Percentiles rank a stretch among this genome's conserved stretches.
Evolutionary conservation across 2,888 invertebrate genomes (phyloP).

Genomic region (Caenorhabditis doughertyi): DNA sequence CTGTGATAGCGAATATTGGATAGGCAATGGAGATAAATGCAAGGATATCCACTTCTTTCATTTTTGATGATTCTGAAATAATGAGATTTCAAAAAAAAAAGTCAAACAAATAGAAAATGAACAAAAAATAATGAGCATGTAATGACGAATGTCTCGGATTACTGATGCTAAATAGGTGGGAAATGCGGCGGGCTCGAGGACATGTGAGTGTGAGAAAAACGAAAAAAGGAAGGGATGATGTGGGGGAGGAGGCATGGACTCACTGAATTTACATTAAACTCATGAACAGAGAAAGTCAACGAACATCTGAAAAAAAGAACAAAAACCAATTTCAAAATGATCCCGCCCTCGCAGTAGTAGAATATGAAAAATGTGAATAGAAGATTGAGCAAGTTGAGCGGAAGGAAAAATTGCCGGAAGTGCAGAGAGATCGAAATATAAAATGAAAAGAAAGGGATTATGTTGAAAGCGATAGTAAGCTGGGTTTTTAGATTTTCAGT

Average conservation of each 20-base stretch:
- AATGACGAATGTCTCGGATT: constrained; percentile 51
- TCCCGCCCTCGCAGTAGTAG: constrained; percentile 17
- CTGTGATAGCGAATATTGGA: constrained; percentile 49
- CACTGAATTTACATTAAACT: constrained; percentile 14
- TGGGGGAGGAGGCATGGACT: not conserved
- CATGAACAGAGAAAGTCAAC: too few species aligned
- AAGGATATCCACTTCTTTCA: constrained; percentile 48
- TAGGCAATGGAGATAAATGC: constrained; percentile 33
- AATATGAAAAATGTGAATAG: constrained; percentile 1
- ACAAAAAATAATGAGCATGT: constrained; percentile 4
- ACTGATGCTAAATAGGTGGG: constrained; percentile 53
- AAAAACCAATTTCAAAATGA: not conserved
- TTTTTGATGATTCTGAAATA: constrained; percentile 1
- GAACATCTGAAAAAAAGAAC: too few species aligned
- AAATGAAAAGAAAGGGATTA: not conserved
- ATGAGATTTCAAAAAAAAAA: not conserved
- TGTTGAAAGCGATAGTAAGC: not conserved
- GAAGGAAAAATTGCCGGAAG: constrained; percentile 26
- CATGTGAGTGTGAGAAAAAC: constrained; percentile 48
- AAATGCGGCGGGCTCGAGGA: constrained; percentile 4
- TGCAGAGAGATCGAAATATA: constrained; percentile 39
- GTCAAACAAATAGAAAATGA: not conserved
- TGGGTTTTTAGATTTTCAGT: not conserved
- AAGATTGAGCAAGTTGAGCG: constrained; percentile 30
- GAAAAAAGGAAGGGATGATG: not conserved